Evolutionary conservation across 2,797 vertebrate species (phyloP), one percentile per base, ranked within the genome.

Genomic region (Betta splendens): DNA sequence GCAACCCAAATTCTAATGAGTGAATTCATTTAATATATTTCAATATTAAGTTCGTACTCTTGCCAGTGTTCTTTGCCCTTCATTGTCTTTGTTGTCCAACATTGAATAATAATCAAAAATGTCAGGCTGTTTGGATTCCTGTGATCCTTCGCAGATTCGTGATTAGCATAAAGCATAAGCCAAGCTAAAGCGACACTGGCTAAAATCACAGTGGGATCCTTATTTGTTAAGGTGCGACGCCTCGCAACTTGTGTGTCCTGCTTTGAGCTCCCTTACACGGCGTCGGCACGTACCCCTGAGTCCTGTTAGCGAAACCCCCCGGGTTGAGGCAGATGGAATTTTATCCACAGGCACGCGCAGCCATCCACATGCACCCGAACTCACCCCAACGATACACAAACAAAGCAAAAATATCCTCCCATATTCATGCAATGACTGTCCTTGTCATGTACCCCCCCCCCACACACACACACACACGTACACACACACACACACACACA

Each of bases 91-190:
- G 81, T 85, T 85, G 83, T 86, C 72, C 64, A 26, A 71, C 43
- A 16, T 62, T 57, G 58, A 69, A 79, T 54, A 74, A 77, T 83
- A 80, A 85, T 86, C 72, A 87, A 78, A 89, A 79, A 70, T 32
- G 60, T 76, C 77, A 75, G 78, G 62, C 80, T 80, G 72, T 85
- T 83, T 87, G 86, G 85, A 87, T 88, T 86, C 77, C 69, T 81
- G 58, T 87, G 85, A 89, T 90, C 86, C 74, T 67, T 79, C 52
- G 29, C 73, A 82, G 85, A 85, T 84, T 66, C 74, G 47, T 18
- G 49, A 85, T 91, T 89, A 81, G 79, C 83, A 88, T 87, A 87
- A 90, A 85, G 80, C 75, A 64, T 83, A 85, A 88, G 77, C 80
- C 76, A 58, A 67, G 80, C 77, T 76, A 73, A 81, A 81, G 75